Conservation (phyloP, 1,140 invertebrate genomes). For the Kradibia gibbosae region DNA sequence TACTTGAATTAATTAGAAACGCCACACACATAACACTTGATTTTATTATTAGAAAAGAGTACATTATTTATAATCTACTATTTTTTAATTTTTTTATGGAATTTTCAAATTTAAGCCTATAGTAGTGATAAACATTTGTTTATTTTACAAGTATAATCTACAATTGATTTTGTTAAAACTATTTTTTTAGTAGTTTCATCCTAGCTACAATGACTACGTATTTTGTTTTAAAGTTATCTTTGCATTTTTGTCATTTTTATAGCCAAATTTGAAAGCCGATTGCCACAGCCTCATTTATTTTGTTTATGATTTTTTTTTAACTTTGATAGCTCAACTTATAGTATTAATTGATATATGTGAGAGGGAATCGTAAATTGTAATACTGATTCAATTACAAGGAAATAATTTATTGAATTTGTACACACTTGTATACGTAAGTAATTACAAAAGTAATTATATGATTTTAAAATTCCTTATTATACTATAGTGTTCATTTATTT, state of each 20-base stretch:
- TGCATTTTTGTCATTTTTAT: background rate
- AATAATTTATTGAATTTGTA: background rate
- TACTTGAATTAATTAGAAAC: too few relatives aligned
- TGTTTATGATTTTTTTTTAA: background rate
- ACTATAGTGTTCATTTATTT: background rate
- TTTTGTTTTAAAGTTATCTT: too few relatives aligned
- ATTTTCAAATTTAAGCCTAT: too few relatives aligned
- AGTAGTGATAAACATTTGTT: too few relatives aligned
- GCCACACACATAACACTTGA: too few relatives aligned
- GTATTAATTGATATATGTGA: background rate
- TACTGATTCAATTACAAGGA: background rate
- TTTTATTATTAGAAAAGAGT: too few relatives aligned
- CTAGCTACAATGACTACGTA: too few relatives aligned
- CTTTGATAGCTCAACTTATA: background rate
- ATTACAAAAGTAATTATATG: background rate
- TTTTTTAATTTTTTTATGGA: too few relatives aligned
- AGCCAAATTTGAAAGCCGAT: background rate
- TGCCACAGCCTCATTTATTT: background rate
- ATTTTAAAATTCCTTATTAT: background rate
- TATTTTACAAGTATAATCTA: too few relatives aligned
- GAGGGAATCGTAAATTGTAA: background rate
- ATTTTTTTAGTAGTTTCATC: too few relatives aligned
- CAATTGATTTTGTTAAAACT: too few relatives aligned
- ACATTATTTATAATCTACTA: too few relatives aligned
- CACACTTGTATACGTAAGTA: background rate